phyloP scores from a whole-genome alignment of 2,113 vertebrate genomes.

The Gracilinanus agilis region DNA sequence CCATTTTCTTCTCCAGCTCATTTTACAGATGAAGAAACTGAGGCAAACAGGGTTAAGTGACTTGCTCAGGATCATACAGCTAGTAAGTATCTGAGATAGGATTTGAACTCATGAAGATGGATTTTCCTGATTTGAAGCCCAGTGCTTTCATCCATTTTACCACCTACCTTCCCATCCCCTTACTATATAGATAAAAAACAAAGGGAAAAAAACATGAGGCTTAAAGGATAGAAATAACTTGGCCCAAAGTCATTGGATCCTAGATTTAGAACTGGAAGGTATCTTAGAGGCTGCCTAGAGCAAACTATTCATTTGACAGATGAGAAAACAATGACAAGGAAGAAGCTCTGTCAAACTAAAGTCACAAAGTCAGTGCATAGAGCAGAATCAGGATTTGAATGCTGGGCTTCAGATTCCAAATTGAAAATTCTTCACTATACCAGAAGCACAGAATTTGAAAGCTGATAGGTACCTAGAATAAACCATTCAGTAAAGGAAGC shows the following conservation, averaged over 20 bases:
- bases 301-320: background rate
- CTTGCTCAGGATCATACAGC: too few species aligned
- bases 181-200: background rate
- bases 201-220: background rate
- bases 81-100: too few species aligned
- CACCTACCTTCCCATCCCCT: background rate
- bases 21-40: too few species aligned
- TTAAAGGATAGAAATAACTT: background rate
- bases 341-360: background rate
- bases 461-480: background rate
- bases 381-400: background rate
- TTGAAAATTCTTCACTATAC: background rate
- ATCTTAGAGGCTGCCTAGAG: background rate
- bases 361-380: background rate
- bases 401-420: background rate
- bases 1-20: too few species aligned
- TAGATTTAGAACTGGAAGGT: background rate
- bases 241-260: background rate
- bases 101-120: too few species aligned
- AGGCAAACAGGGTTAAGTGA: too few species aligned
- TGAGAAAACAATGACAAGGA: background rate
- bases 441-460: background rate
- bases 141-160: too few species aligned
- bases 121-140: too few species aligned
- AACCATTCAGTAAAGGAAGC: background rate